Base-by-base conservation (phyloP, 2,797 vertebrate genomes). In the Botia kubotai region DNA sequence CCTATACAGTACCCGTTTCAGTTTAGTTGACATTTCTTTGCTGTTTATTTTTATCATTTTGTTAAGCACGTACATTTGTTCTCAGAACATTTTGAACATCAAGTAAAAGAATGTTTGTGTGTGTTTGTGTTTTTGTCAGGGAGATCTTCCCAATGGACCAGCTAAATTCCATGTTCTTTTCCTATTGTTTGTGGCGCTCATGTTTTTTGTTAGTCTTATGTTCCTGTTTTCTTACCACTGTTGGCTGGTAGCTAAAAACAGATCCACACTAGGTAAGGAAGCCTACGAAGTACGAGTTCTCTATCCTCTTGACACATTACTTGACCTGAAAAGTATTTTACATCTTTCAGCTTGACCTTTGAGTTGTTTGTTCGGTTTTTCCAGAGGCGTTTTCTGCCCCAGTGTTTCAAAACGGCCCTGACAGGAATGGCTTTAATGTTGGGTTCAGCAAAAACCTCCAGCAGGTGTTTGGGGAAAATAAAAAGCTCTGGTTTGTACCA, bases 211-310 rank as follows among this genome's bases (percentile, higher is more conserved):
- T 39, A 99, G 97, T 93, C 96, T 99, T 81, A 92, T 98, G 95
- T 99, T 98, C 89, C 96, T 99, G 43, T 98, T 99, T 84, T 94
- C 96, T 83, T 99, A 99, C 89, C 98, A 99, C 83, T 99, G 97
- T 87, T 99, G 97, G 98, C 92, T 99, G 11, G 95, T 99, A 80
- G 95, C 96, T 86, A 95, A 96, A 88, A 99, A 99, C 94, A 94
- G 96, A 89, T 98, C 98, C 57, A 99, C 97, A 26, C 91, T 99
- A 90, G 97, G 98, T 98, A 93, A 95, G 94, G 66, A 39, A 16
- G 3, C 17, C 6, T 26, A 26, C 23, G 23, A 26, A 26, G 23
- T 26, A 26, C 23, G 23, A 26, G 2, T 58, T 19, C 6, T 29
- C 36, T 43, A 10, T 46, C 1, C 43, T 46, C 43, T 46, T 8